phyloP scores from a whole-genome alignment of 2,888 invertebrate species.

The Amphimallon solstitiale region DNA sequence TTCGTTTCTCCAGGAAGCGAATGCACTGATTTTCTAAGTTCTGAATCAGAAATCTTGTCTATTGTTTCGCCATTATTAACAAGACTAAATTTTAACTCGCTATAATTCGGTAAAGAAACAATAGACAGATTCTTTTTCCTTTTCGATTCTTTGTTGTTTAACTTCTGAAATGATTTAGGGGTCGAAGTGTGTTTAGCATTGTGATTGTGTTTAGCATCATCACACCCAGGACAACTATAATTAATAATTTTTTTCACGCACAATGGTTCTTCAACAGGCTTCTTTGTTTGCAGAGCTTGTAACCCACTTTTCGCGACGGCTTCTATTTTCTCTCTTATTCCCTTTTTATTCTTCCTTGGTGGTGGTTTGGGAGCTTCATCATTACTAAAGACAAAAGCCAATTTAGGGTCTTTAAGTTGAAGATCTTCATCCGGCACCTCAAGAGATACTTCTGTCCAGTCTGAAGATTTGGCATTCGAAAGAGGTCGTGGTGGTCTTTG shows the following conservation, averaged over 20 bases:
- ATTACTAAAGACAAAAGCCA: conserved; percentile 57
- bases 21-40: conserved; percentile 52
- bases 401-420: conserved; percentile 56
- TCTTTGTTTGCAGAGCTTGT: conserved; percentile 51
- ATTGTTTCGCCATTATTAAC: conserved; percentile 53
- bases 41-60: conserved; percentile 45
- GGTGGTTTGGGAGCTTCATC: conserved; percentile 60
- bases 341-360: conserved; percentile 58
- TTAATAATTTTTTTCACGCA: conserved; percentile 59
- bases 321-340: conserved; percentile 58
- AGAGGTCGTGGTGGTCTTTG: conserved; percentile 33
- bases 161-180: conserved; percentile 42
- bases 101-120: conserved; percentile 67
- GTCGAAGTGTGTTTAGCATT: conserved; percentile 23
- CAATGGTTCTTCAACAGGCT: conserved; percentile 57
- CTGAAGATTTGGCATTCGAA: conserved; percentile 57
- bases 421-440: conserved; percentile 64
- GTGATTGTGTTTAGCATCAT: conserved; percentile 50
- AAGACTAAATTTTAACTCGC: conserved; percentile 61
- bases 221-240: conserved; percentile 58
- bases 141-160: conserved; percentile 51
- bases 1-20: conserved; percentile 54
- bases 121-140: conserved; percentile 65
- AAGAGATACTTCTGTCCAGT: conserved; percentile 67
- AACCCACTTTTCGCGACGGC: conserved; percentile 57